Base-by-base conservation (phyloP, 2,113 vertebrate species). In the Carassius gibelio region DNA sequence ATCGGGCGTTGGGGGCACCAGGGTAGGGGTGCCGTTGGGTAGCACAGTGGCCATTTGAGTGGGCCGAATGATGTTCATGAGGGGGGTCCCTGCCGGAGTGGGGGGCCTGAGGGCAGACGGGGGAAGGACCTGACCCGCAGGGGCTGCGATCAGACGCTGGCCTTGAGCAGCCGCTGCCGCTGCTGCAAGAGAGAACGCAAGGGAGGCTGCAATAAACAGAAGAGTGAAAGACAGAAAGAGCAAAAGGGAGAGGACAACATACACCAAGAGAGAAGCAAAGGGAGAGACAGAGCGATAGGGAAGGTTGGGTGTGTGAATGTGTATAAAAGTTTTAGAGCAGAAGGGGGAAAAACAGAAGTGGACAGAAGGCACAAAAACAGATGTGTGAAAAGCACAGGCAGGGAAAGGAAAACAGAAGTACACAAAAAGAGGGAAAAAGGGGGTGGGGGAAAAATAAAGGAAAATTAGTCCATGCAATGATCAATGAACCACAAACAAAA, bases 181-280 rank as follows among this genome's bases (percentile, higher is more conserved):
- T 15, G 95, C 95, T 96, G 95, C 94, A 96, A 95, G 94, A 96
- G 95, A 96, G 93, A 96, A 95, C 86, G 95, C 95, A 96, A 96
- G 93, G 94, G 94, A 91, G 92, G 94, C 95, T 95, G 94, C 94
- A 93, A 92, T 95, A 95, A 95, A 93, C 92, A 90, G 94, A 52
- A 87, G 79, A 84, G 59, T 78, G 85, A 71, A 75, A 84, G 87
- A 86, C 68, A 90, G 76, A 88, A 83, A 76, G 52, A 79, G 48
- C 64, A 69, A 83, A 76, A 86, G 59, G 57, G 55, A 75, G 34
- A 76, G 62, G 72, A 59, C 34, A 61, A 75, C 42, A 50, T 17
- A 92, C 89, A 69, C 59, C 84, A 72, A 88, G 45, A 88, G 69
- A 86, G 69, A 88, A 88, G 82, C 52, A 87, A 84, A 90, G 89